Percentiles rank a stretch among this genome's conserved stretches.
Conservation (phyloP, 1,140 invertebrate genomes). For the Drosophila azteca region DNA sequence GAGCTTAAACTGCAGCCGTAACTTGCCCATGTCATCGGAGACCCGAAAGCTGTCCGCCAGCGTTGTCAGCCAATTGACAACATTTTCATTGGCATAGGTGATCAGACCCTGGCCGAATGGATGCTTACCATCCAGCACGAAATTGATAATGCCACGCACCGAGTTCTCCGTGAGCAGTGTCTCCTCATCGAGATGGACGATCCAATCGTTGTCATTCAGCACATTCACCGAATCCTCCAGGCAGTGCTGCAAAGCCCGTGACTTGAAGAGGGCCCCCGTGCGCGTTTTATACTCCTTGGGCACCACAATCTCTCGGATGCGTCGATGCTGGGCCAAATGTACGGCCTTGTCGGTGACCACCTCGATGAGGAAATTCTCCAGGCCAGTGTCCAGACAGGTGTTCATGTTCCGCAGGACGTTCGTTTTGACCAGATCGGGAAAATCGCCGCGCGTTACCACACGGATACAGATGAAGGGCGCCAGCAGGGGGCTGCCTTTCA, state of each 20-base stretch:
- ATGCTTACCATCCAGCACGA: constrained; percentile 96
- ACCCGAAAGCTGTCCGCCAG: constrained; percentile 98
- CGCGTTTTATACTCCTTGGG: constrained; percentile 93
- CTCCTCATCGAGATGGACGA: constrained; percentile 99
- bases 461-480: constrained; percentile 98
- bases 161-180: constrained; percentile 97
- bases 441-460: constrained; percentile 97
- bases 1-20: constrained; percentile 95
- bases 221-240: constrained; percentile 96
- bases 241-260: constrained; percentile 97
- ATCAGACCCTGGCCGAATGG: constrained; percentile 99
- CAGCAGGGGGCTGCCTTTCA: constrained; percentile 94
- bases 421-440: constrained; percentile 94
- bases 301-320: constrained; percentile 93
- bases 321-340: constrained; percentile 88
- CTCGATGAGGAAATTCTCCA: constrained; percentile 98
- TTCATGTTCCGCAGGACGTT: constrained; percentile 96
- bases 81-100: constrained; percentile 98
- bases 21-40: constrained; percentile 98
- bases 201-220: constrained; percentile 95
- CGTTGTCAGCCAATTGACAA: constrained; percentile 98
- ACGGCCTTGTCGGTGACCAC: constrained; percentile 97
- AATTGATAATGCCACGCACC: constrained; percentile 96
- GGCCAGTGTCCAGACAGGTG: constrained; percentile 93
- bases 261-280: constrained; percentile 96